Base-by-base conservation (phyloP, 2,113 vertebrate genomes). In the Gallinago jamesoni region DNA sequence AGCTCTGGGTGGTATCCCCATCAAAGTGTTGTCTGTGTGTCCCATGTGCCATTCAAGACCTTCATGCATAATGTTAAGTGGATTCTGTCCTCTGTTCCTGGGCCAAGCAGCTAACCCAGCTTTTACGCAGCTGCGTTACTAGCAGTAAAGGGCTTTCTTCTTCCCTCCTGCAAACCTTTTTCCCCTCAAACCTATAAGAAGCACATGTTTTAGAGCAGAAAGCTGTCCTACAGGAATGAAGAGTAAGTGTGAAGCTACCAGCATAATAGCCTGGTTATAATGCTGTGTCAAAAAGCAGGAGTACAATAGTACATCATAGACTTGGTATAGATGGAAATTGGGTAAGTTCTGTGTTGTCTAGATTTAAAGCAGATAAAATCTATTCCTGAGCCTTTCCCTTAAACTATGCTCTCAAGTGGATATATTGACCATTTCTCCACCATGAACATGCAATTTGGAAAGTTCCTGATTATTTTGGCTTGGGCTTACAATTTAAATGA, bases 1-100 rank as follows among this genome's bases (percentile, higher is more conserved):
- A 55, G 27, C 3, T 31, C 7, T 17, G 28, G 2, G 5, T 66
- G 8, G 13, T 24, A 13, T 4, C 6, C 7, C 7, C 3, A 3
- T 9, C 8, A 22, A 3, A 9, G 11, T 31, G 5, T 52, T 57
- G 4, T 68, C 59, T 20, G 4, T 30, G 57, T 64, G 55, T 45
- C 17, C 37, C 19, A 5, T 31, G 21, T 31, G 10, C 43, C 5
- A 6, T 45, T 48, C 50, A 43, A 35, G 30, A 25, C 0, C 1
- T 45, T 64, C 8, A 15, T 24, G 30, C 7, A 7, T 41, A 37
- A 31, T 1, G 0, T 48, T 52, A 81, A 20, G 17, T 56, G n/a
- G 18, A 37, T 69, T 80, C 39, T 73, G 31, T 57, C 19, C 20
- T 80, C 17, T n/a, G 28, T 53, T 74, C 52, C 33, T n/a, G 31